Evolutionary conservation across 2,888 invertebrate genomes (phyloP), one percentile per base, ranked within the genome.

Genomic region (Thalpophila matura): DNA sequence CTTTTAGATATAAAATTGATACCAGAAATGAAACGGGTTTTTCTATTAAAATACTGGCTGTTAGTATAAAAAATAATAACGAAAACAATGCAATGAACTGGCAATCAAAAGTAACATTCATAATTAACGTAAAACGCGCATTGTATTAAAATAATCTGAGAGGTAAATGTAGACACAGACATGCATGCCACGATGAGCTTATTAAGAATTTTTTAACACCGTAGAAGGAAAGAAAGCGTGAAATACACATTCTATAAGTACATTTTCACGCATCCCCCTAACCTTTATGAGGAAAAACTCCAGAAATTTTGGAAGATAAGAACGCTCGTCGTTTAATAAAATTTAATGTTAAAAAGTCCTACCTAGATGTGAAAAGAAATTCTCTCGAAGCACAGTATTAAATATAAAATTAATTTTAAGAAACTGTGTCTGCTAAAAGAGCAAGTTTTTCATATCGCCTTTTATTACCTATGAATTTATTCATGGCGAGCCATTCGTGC

Each of bases 391-490:
- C 43, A 61, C 22, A 72, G 53, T 22, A 59, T 79, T 61, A 68
- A 62, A 43, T 68, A 53, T 62, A 33, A 65, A 60, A 79, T 72
- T 72, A 75, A 76, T 76, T 78, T 70, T 42, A 55, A 58, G 50
- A 68, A 68, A 56, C 53, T 59, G 35, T 55, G 38, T 64, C 49
- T 43, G 40, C 12, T 27, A 35, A 53, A 37, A 16, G 53, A 43
- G n/a, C 35, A 35, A 46, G 50, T 37, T 74, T 74, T 73, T 67
- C 27, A 49, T 49, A 47, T 35, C 35, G 53, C 14, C 6, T 68
- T 60, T 67, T 74, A 67, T 53, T 40, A 56, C 29, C 29, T 58
- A 54, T 54, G 66, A 71, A 68, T 42, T 61, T 74, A 61, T 55
- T 68, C 74, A 61, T 53, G 16, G 4, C 6, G 10, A 26, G 14